These are phyloP conservation scores for Apostichopus parvimensis DNA, from an alignment of 35 echinoderm and acorn worm genomes.

Conservation along the genomic window DNA sequence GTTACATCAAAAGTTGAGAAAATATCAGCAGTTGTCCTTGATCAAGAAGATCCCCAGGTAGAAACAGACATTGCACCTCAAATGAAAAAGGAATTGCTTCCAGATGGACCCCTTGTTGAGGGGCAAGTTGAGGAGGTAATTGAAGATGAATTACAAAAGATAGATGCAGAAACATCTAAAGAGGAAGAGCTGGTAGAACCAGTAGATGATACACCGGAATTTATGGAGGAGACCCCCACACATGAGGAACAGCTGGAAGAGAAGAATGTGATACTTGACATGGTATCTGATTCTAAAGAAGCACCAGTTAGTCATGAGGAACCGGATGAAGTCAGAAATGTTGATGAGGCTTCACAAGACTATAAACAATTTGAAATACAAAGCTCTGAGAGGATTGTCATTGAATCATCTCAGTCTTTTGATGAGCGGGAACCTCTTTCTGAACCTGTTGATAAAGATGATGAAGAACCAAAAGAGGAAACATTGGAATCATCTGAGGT, in stretches of 20 bases:
- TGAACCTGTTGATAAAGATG: not conserved
- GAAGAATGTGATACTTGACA: too few species aligned
- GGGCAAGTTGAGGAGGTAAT: slow-evolving; percentile 19
- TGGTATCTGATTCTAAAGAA: not conserved
- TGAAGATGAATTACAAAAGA: not conserved
- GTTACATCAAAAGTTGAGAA: too few species aligned
- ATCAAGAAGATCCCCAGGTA: too few species aligned
- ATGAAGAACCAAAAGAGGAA: not conserved
- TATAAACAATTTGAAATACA: not conserved
- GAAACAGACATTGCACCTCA: not conserved
- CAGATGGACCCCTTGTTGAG: not conserved
- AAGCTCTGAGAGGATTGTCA: not conserved
- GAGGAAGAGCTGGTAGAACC: not conserved
- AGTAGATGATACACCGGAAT: not conserved
- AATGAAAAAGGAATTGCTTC: not conserved
- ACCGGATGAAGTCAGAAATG: not conserved
- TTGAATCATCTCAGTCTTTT: not conserved
- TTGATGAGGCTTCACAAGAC: not conserved
- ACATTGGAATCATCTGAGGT: not conserved
- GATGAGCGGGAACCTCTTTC: not conserved
- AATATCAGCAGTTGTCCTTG: too few species aligned
- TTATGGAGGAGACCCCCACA: not conserved
- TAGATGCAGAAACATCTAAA: not conserved
- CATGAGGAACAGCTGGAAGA: not conserved
- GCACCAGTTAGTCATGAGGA: not conserved